Evolutionary conservation across 92 coral and sea anemone genomes (phyloP).

Genomic region (Porites rus): DNA sequence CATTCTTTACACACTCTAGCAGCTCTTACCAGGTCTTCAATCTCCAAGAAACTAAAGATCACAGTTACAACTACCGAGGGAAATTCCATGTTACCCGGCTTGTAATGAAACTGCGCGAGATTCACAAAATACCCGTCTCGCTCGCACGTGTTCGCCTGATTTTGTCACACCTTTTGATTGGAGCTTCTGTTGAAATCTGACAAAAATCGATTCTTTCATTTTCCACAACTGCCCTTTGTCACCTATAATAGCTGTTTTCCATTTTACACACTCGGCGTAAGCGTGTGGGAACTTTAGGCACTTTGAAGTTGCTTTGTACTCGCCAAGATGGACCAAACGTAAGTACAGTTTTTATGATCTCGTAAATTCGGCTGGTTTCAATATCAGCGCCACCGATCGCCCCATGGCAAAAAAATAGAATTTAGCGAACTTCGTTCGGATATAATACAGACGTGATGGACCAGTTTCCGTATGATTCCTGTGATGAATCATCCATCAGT

Average conservation of each 20-base stretch:
- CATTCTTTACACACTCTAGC: background rate
- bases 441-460: too few relatives aligned
- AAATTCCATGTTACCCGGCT: background rate
- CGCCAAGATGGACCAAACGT: background rate
- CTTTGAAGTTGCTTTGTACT: background rate
- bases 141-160: background rate
- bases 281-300: background rate
- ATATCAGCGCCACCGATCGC: background rate
- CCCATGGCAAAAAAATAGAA: background rate
- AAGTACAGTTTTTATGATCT: background rate
- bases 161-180: background rate
- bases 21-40: background rate
- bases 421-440: too few relatives aligned
- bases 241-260: background rate
- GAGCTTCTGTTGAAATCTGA: background rate
- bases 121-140: background rate
- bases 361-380: background rate
- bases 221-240: background rate
- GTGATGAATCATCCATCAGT: too few relatives aligned
- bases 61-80: background rate
- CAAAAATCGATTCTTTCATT: background rate
- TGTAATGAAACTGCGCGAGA: background rate
- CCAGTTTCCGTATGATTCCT: too few relatives aligned
- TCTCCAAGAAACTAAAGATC: slow-evolving; percentile 9
- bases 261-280: background rate